These are phyloP conservation scores for Ateles fusciceps DNA, from an alignment of 2,797 vertebrate genomes.

Conservation along the genomic window DNA sequence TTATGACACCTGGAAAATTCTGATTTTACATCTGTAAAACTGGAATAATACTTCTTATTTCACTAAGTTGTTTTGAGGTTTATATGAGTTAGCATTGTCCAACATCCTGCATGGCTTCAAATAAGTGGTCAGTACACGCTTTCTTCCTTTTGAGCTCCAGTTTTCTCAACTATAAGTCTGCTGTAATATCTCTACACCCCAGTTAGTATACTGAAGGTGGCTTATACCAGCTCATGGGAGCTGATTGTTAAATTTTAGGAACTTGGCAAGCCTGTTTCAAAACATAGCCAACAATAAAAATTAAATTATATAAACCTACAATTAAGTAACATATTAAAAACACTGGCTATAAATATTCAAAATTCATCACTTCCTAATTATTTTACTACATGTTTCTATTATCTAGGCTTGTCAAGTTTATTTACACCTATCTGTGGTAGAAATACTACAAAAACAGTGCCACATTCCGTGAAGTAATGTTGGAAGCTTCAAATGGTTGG, in stretches of 20 bases:
- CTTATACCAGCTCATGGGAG: not conserved
- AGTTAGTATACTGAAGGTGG: not conserved
- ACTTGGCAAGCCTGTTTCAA: not conserved
- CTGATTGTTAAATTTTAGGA: not conserved
- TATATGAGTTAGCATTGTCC: not conserved
- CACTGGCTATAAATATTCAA: conserved; percentile 1
- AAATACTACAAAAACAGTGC: not conserved
- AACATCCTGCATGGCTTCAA: not conserved
- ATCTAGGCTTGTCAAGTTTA: not conserved
- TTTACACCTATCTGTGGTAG: not conserved
- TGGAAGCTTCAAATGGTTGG: not conserved
- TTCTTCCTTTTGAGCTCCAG: not conserved
- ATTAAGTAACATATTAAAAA: conserved; percentile 11
- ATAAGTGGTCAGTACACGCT: not conserved
- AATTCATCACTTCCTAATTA: not conserved
- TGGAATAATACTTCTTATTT: not conserved
- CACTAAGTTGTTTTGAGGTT: not conserved
- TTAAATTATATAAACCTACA: not conserved
- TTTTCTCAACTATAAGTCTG: not conserved
- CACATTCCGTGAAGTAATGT: not conserved
- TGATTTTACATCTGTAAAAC: not conserved
- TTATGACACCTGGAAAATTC: not conserved
- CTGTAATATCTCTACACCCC: not conserved
- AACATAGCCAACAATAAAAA: not conserved
- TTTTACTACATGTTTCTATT: not conserved